phyloP scores from a whole-genome alignment of 30 jellyfish, hydroid and myxozoan genomes.

The Hydra vulgaris region DNA sequence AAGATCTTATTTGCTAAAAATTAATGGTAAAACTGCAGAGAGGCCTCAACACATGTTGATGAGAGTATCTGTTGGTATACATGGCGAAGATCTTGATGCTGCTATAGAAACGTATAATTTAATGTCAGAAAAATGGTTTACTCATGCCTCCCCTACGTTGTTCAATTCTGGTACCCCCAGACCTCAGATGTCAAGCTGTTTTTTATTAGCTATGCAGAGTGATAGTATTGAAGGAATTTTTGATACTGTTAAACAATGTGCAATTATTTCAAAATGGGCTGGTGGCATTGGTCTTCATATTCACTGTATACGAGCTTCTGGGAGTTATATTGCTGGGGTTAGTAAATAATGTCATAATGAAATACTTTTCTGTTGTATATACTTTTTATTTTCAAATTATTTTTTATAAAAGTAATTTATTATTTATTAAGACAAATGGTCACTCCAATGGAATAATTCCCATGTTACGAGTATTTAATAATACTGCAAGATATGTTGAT shows the following conservation, averaged over 20 bases:
- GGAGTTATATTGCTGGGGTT: conserved; percentile 93
- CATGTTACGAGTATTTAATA: conserved; percentile 80
- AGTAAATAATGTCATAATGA: background rate
- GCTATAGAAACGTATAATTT: conserved; percentile 91
- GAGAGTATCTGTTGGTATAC: conserved; percentile 98
- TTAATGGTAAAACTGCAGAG: conserved; percentile 92
- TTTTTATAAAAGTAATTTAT: background rate
- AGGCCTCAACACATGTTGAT: conserved; percentile 99
- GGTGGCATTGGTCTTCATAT: conserved; percentile 99
- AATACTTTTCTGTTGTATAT: background rate
- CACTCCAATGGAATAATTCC: conserved; percentile 91
- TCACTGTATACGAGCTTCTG: conserved; percentile 92
- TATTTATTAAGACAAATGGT: conserved; percentile 69
- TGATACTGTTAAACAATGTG: conserved; percentile 97
- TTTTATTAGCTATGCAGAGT: conserved; percentile 86
- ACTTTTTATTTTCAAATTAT: background rate
- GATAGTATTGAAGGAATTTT: conserved; percentile 98
- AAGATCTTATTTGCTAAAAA: conserved; percentile 83
- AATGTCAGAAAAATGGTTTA: conserved; percentile 94
- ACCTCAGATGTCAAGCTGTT: conserved; percentile 97
- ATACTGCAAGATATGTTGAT: conserved; percentile 88
- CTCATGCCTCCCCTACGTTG: conserved; percentile 99
- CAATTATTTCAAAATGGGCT: conserved; percentile 96
- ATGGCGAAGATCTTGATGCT: conserved; percentile 88
- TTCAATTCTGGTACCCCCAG: conserved; percentile 98